phyloP scores from a whole-genome alignment of 2,113 vertebrate genomes.

The Bujurquina vittata region DNA sequence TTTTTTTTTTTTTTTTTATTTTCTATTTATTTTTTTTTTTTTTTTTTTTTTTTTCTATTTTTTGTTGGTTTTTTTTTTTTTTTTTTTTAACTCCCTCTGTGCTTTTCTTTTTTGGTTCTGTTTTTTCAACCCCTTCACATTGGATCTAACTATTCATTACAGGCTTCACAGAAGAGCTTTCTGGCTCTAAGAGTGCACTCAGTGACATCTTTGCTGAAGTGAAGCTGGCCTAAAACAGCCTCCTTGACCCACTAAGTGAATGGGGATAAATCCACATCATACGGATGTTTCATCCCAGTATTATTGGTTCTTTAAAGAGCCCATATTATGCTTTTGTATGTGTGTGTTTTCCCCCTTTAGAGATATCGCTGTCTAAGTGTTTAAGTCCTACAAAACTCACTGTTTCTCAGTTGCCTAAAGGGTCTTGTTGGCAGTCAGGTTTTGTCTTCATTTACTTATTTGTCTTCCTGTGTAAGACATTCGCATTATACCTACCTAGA shows the following conservation, averaged over 20 bases:
- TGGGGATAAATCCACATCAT: conserved; percentile 50
- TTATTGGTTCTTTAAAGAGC: conserved; percentile 40
- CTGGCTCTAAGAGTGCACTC: conserved; percentile 43
- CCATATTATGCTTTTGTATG: neutral
- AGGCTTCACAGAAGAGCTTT: conserved; percentile 46
- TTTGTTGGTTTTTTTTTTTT: conserved; percentile 19
- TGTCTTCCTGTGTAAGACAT: neutral
- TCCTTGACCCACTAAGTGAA: conserved; percentile 52
- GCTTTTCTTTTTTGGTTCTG: conserved; percentile 39
- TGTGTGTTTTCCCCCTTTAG: neutral
- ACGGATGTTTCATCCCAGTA: conserved; percentile 33
- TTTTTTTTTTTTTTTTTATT: too few relatives aligned
- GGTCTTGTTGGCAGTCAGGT: neutral
- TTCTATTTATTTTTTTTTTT: too few relatives aligned
- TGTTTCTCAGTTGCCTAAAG: neutral
- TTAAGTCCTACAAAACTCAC: neutral
- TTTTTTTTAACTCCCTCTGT: conserved; percentile 19
- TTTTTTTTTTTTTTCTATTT: too few relatives aligned
- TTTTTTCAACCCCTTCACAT: conserved; percentile 47
- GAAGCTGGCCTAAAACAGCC: conserved; percentile 42
- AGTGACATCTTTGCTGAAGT: conserved; percentile 51
- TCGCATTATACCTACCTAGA: neutral
- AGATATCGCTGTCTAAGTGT: neutral
- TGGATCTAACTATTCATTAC: conserved; percentile 66
- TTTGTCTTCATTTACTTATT: neutral